Base-by-base conservation (phyloP, 1,140 invertebrate genomes). In the Brachionus plicatilis region DNA sequence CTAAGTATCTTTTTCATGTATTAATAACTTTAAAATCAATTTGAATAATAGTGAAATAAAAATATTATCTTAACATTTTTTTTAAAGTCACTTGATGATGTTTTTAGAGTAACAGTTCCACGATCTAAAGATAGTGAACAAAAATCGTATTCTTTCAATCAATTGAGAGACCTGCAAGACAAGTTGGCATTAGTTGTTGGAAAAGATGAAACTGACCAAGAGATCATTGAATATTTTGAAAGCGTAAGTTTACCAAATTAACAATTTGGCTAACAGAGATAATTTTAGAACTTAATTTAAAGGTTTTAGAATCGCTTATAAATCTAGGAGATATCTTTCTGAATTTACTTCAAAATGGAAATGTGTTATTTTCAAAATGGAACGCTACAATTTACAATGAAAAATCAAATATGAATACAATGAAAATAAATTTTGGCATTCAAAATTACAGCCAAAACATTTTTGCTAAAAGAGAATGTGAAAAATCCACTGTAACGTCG, bases 131-230 rank as follows among this genome's bases (percentile, higher is more conserved):
- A 78, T 24, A 47, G 83, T n/a, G 24, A 9, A 56, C 17, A 75
- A 60, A 68, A 84, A 75, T 43, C 20, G 2, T 68, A 72, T 79
- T 85, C 76, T 20, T 86, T 86, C 83, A 76, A 86, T 45, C 85
- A 88, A 75, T 83, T 88, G 20, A 85, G 86, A 29, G 88, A 89
- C 66, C 82, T 89, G 8, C 88, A 89, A 85, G 88, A 87, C 66
- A 86, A 87, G 83, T 84, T 89, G 17, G 88, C 88, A 87, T 75
- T 89, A 60, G 88, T 89, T 50, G 88, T 88, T 70, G 88, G 88
- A 11, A 87, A 87, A 85, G 87, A 87, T 79, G 86, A 87, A 65
- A 85, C 86, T 27, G 86, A 86, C 41, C 87, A 86, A 50, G 85
- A 87, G 37, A 85, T 87, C 76, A 86, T 89, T 3, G 87, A 87